Evolutionary conservation across 2,113 vertebrate genomes (phyloP), one percentile per base, ranked within the genome.

Genomic region (Tichodroma muraria): DNA sequence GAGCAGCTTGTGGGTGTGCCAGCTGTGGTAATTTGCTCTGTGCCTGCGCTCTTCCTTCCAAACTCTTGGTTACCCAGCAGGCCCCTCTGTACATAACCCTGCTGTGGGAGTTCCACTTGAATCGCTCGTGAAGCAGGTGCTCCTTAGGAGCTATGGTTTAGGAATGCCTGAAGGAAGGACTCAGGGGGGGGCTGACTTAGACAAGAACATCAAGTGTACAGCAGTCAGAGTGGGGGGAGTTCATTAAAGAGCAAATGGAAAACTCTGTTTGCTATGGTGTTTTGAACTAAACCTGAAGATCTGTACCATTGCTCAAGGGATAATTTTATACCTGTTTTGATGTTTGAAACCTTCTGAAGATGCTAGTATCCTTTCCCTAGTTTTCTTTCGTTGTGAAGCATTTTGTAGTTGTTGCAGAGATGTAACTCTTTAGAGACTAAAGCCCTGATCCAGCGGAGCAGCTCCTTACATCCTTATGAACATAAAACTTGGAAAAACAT

Each of bases 201-300:
- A 44, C 38, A 56, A n/a, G 47, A 77, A 2, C 24, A 16, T 65
- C 21, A 33, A 50, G 18, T 70, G 21, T 71, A 49, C 57, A 21
- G 57, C 64, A 83, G 54, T 80, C 50, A 52, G 40, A 77, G 38
- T 22, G 24, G 28, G 76, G 65, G 21, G 37, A 77, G 42, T 52
- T 87, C 82, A 83, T 90, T 96, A 92, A 93, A 90, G 54, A 91
- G 79, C 80, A 80, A 84, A 77, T 6, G 6, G 59, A 85, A 93
- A 69, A 88, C 31, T 54, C 17, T 70, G 72, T 80, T 45, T 94
- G 60, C 45, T 30, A 0, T 4, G 0, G 44, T 81, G 37, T 72
- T 85, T 37, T 73, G 42, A 82, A 73, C 37, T 76, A 69, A 76
- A 61, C 57, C 22, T 76, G 61, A 70, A 75, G 70, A 54, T 61